Evolutionary conservation across 2,797 vertebrate species (phyloP).

Genomic region (Percopsis omiscomaycus): DNA sequence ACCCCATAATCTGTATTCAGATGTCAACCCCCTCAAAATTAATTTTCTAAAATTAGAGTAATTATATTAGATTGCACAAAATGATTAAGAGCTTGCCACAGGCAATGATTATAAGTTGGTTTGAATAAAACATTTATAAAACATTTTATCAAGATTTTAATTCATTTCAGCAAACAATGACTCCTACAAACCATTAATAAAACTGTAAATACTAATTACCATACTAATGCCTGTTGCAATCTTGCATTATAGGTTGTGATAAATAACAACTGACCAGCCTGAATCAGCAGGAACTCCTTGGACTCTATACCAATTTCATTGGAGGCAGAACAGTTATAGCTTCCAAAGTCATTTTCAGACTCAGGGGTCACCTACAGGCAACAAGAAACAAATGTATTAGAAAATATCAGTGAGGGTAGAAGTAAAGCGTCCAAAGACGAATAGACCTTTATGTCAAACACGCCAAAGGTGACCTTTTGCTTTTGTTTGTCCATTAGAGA

Average conservation of each 20-base stretch:
- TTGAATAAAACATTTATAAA: not conserved
- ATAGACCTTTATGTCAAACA: conserved; percentile 53
- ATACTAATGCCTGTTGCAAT: not conserved
- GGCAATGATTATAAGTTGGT: not conserved
- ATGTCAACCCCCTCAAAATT: not conserved
- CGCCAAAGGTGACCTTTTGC: conserved; percentile 61
- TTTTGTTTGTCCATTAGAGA: conserved; percentile 63
- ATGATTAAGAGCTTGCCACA: not conserved
- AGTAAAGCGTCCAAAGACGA: conserved; percentile 19
- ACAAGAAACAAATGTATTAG: conserved; percentile 7
- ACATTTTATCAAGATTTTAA: too few species aligned
- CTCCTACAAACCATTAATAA: not conserved
- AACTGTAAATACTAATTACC: not conserved
- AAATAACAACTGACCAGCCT: conserved; percentile 85
- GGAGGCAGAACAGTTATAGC: conserved; percentile 96
- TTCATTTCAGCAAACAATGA: not conserved
- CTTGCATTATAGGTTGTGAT: too few species aligned
- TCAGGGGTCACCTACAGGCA: conserved; percentile 86
- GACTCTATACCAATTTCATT: conserved; percentile 96
- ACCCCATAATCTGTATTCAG: too few species aligned
- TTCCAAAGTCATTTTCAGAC: conserved; percentile 96
- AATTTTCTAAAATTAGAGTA: too few species aligned
- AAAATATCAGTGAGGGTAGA: not conserved
- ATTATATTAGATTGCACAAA: not conserved
- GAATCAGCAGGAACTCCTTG: conserved; percentile 96